These are phyloP conservation scores for Trissolcus basalis DNA, from an alignment of 1,140 invertebrate genomes.

Conservation along the genomic window DNA sequence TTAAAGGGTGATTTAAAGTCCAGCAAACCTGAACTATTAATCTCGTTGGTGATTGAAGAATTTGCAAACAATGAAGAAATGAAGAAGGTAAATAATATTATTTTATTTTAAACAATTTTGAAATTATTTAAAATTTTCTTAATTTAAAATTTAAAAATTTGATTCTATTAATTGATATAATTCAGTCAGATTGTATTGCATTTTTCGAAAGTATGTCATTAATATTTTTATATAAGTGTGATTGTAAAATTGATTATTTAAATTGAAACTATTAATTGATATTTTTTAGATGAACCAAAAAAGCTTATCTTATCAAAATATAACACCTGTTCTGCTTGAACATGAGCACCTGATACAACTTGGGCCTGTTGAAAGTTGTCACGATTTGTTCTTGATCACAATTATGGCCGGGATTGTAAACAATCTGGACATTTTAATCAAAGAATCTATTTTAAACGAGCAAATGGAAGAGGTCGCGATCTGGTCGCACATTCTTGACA, in stretches of 20 bases:
- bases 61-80: slow-evolving; percentile 20
- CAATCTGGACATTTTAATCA: slow-evolving; percentile 63
- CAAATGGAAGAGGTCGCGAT: slow-evolving; percentile 55
- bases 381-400: slow-evolving; percentile 67
- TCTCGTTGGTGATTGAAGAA: slow-evolving; percentile 75
- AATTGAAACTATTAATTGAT: slow-evolving; percentile 15
- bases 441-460: slow-evolving; percentile 44
- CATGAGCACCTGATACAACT: slow-evolving; percentile 72
- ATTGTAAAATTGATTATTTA: neutral
- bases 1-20: slow-evolving; percentile 72
- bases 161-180: too few relatives aligned
- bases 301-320: slow-evolving; percentile 28
- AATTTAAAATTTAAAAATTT: too few relatives aligned
- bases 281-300: slow-evolving; percentile 36
- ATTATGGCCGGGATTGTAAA: slow-evolving; percentile 62
- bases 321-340: slow-evolving; percentile 61
- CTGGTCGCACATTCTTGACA: slow-evolving; percentile 67
- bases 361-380: slow-evolving; percentile 63
- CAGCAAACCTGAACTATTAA: slow-evolving; percentile 73
- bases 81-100: slow-evolving; percentile 18
- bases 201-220: too few relatives aligned
- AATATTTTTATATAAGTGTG: too few relatives aligned
- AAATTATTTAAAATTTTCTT: too few relatives aligned
- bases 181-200: too few relatives aligned
- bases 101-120: too few relatives aligned